phyloP scores from a whole-genome alignment of 2,797 vertebrate species.

The Melanotaenia parkinsoni region DNA sequence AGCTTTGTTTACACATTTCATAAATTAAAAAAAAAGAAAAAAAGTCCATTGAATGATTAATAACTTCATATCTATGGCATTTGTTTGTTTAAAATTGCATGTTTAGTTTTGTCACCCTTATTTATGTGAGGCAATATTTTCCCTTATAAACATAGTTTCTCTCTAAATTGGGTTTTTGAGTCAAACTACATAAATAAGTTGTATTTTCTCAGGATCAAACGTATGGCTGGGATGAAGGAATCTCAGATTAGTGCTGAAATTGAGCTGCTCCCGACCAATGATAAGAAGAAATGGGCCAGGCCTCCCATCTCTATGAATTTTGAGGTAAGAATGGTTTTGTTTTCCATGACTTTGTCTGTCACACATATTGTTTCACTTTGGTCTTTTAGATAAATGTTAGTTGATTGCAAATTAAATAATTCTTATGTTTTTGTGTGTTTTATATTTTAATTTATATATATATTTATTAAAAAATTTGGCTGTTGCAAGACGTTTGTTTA shows the following conservation, averaged over 20 bases:
- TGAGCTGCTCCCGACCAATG: slow-evolving; percentile 96
- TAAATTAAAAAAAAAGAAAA: background rate
- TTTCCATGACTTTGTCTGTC: background rate
- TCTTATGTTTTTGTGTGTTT: background rate
- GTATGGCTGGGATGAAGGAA: slow-evolving; percentile 99
- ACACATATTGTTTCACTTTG: background rate
- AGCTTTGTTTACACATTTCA: background rate
- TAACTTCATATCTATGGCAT: background rate
- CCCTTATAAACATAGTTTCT: too few relatives aligned
- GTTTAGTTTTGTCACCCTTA: background rate
- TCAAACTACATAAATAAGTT: background rate
- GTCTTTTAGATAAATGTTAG: background rate
- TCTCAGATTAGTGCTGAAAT: slow-evolving; percentile 99
- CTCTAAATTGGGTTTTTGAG: background rate
- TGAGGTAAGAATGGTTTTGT: slow-evolving; percentile 84
- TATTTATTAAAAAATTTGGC: too few relatives aligned
- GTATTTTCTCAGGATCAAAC: slow-evolving; percentile 89
- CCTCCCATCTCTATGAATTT: slow-evolving; percentile 99
- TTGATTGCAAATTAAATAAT: background rate
- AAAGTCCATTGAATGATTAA: slow-evolving; percentile 8
- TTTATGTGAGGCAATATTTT: background rate
- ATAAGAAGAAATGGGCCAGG: slow-evolving; percentile 99
- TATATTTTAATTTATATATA: too few relatives aligned
- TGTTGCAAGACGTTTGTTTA: background rate
- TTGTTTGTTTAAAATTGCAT: slow-evolving; percentile 3